phyloP scores from a whole-genome alignment of 2,113 vertebrate species.

The rat (Rattus norvegicus) region DNA sequence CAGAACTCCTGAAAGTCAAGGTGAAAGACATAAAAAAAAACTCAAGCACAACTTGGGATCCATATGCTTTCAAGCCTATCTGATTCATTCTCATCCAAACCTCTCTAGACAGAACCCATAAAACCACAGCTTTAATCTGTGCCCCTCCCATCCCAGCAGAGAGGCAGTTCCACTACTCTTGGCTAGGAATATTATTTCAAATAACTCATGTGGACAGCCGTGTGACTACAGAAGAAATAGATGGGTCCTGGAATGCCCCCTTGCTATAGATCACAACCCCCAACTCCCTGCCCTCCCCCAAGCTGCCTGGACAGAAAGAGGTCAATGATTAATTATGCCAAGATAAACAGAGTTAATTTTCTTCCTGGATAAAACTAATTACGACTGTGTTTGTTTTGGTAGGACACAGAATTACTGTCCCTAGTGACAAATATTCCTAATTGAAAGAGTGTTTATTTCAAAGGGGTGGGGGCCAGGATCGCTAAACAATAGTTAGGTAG shows the following conservation, averaged over 20 bases:
- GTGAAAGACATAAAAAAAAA: constrained; percentile 23
- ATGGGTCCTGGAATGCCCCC: constrained; percentile 72
- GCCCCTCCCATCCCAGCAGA: constrained; percentile 63
- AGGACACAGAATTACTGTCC: constrained; percentile 86
- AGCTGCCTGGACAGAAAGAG: constrained; percentile 80
- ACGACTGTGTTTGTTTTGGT: constrained; percentile 88
- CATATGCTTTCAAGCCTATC: neutral
- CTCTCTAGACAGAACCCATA: constrained; percentile 48
- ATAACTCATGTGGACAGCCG: constrained; percentile 76
- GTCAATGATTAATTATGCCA: constrained; percentile 88
- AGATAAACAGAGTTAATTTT: constrained; percentile 90
- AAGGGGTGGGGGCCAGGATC: constrained; percentile 67
- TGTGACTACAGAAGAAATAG: constrained; percentile 72
- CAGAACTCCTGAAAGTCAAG: neutral
- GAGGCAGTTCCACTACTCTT: constrained; percentile 64
- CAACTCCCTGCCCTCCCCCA: constrained; percentile 76
- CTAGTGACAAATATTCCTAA: constrained; percentile 85
- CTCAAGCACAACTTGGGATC: neutral
- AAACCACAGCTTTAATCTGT: constrained; percentile 76
- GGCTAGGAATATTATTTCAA: constrained; percentile 70
- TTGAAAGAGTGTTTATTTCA: constrained; percentile 86
- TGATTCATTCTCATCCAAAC: neutral
- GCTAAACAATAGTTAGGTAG: constrained; percentile 77
- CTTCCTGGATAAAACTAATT: constrained; percentile 89
- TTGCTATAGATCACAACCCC: constrained; percentile 71